A percentile compares a stretch with the other conserved stretches of the same genome.
Evolutionary conservation across 2,888 invertebrate genomes (phyloP).

Genomic region (Xylota segnis): DNA sequence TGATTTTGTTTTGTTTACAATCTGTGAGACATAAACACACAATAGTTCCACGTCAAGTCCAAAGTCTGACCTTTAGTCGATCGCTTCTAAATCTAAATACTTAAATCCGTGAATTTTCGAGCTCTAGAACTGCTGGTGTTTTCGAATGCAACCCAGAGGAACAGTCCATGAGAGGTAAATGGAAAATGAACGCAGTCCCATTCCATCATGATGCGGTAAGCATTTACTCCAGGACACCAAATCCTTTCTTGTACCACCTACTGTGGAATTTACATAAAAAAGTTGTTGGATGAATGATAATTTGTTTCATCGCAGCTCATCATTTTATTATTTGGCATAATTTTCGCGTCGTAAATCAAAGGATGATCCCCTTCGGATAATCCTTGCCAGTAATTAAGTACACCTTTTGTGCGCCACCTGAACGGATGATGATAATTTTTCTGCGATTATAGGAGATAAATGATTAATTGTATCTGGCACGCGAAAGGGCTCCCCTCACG

Average conservation of each 20-base stretch:
- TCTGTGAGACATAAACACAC: too few relatives aligned
- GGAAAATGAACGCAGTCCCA: too few relatives aligned
- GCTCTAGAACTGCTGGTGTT: too few relatives aligned
- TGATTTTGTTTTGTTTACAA: too few relatives aligned
- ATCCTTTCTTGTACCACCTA: background rate
- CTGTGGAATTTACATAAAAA: background rate
- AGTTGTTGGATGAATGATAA: conserved; percentile 4
- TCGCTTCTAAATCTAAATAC: too few relatives aligned
- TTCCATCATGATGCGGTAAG: too few relatives aligned
- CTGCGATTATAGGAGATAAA: conserved; percentile 23
- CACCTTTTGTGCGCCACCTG: conserved; percentile 11
- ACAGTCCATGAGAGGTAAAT: too few relatives aligned
- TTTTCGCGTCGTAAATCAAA: conserved; percentile 53
- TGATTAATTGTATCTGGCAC: conserved; percentile 17
- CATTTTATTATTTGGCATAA: conserved; percentile 50
- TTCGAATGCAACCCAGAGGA: too few relatives aligned
- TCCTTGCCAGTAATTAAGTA: conserved; percentile 42
- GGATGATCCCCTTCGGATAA: conserved; percentile 33
- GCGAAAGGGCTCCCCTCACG: background rate
- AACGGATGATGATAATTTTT: conserved; percentile 29
- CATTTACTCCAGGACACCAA: background rate
- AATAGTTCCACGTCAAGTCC: too few relatives aligned
- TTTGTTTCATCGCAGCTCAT: conserved; percentile 23
- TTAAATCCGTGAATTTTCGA: too few relatives aligned
- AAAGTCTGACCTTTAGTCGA: too few relatives aligned